Evolutionary conservation across 2,797 vertebrate genomes (phyloP).

Genomic region (Darevskia nairensis): DNA sequence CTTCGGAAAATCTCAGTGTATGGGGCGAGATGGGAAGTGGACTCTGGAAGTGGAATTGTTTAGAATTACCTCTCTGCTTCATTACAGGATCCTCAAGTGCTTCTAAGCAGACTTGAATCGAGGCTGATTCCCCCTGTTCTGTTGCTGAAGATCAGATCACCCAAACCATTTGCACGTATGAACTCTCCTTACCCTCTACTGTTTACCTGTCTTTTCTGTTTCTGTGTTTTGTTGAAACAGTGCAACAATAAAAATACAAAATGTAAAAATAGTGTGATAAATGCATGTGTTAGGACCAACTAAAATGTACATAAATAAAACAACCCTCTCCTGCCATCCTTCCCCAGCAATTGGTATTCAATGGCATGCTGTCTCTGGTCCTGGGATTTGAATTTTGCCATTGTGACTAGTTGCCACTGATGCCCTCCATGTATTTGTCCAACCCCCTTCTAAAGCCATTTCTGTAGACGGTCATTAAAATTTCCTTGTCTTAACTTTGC

Average conservation of each 20-base stretch:
- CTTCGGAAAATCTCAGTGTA: neutral
- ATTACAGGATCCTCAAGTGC: slow-evolving; percentile 49
- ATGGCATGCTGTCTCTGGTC: too few species aligned
- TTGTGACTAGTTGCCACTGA: too few species aligned
- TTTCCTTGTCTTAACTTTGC: too few species aligned
- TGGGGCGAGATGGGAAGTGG: neutral
- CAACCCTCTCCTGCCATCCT: too few species aligned
- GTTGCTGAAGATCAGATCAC: slow-evolving; percentile 81
- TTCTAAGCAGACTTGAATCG: slow-evolving; percentile 59
- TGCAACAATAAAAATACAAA: neutral
- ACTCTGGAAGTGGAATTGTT: neutral
- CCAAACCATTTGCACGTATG: slow-evolving; percentile 80
- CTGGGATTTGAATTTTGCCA: too few species aligned
- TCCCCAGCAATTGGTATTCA: too few species aligned
- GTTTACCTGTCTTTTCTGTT: neutral
- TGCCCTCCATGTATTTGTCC: too few species aligned
- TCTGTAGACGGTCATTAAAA: too few species aligned
- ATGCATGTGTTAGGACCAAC: too few species aligned
- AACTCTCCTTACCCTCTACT: neutral
- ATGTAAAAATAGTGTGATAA: neutral
- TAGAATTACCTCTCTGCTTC: neutral
- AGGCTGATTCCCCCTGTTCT: slow-evolving; percentile 75
- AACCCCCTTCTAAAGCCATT: too few species aligned
- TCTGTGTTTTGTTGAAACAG: neutral
- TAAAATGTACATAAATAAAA: too few species aligned